Evolutionary conservation across 2,888 invertebrate species (phyloP), one percentile per base, ranked within the genome.

Genomic region (Harmothoe impar): DNA sequence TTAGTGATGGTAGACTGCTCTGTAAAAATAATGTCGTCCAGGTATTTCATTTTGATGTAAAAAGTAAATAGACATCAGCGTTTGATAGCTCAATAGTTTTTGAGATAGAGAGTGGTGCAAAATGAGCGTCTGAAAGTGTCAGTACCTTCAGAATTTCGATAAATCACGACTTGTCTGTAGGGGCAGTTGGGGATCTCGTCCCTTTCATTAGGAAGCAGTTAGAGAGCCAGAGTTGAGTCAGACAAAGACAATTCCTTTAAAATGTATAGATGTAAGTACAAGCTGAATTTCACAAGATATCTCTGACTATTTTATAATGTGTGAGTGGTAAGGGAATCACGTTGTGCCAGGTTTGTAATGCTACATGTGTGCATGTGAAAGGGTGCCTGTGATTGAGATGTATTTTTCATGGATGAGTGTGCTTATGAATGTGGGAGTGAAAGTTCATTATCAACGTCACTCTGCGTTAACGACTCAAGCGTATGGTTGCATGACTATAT

Each of bases 361-460:
- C 81, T 15, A 81, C 33, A 43, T 81, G 81, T 43, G 43, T 81
- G 81, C 20, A 1, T 81, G 81, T 43, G 81, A 31, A 31, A 77
- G 81, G 17, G 29, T 72, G 72, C 15, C 29, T 72, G 72, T 15
- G 25, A 25, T 25, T 72, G 72, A 72, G 72, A 72, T 72, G 43
- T 81, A 81, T 81, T 81, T 81, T 81, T 81, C 81, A 81, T 81
- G 81, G 23, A 81, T 81, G 23, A 12, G 3, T 81, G 81, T 81
- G 81, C 20, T 35, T 81, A 17, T 81, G 81, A 81, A 81, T 81
- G 81, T 35, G 81, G 43, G 81, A 35, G 81, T n/a, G 43, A 81
- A 25, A 81, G 81, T 72, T 72, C 72, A 72, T 25, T n/a, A 72
- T 72, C 72, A 72, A 72, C 25, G 20, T 72, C 29, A 72, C 72